Evolutionary conservation across 1,140 invertebrate genomes (phyloP).

Genomic region (Cepaea nemoralis): DNA sequence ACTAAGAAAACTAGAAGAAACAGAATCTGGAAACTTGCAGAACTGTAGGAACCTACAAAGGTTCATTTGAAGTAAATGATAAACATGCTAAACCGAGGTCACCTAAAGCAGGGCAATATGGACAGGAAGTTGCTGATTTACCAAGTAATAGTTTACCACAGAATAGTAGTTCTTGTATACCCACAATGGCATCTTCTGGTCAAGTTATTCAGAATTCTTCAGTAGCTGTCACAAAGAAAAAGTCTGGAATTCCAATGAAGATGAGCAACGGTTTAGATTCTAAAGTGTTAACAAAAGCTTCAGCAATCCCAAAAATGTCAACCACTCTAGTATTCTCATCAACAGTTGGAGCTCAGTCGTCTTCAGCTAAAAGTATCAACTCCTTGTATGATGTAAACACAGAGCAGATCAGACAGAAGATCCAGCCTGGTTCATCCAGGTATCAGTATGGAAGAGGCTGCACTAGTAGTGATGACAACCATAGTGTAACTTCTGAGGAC

Average conservation of each 20-base stretch:
- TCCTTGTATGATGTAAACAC: slow-evolving; percentile 47
- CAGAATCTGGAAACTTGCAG: background rate
- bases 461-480: slow-evolving; percentile 18
- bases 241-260: slow-evolving; percentile 45
- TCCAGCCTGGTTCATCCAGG: slow-evolving; percentile 63
- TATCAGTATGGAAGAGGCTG: slow-evolving; percentile 38
- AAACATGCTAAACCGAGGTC: background rate
- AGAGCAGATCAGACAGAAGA: slow-evolving; percentile 54
- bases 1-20: background rate
- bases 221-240: slow-evolving; percentile 63
- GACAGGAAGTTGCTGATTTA: slow-evolving; percentile 61
- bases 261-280: background rate
- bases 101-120: slow-evolving; percentile 4
- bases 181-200: slow-evolving; percentile 51
- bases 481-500: background rate
- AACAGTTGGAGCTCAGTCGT: background rate
- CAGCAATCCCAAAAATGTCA: background rate
- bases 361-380: slow-evolving; percentile 58
- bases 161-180: slow-evolving; percentile 71
- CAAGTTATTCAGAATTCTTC: slow-evolving; percentile 63
- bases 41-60: background rate
- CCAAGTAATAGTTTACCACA: slow-evolving; percentile 70
- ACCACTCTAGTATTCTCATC: background rate
- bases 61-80: background rate
- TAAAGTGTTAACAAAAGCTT: background rate